Evolutionary conservation across 1,140 invertebrate species (phyloP), one percentile per base, ranked within the genome.

Genomic region (Papilio xuthus): DNA sequence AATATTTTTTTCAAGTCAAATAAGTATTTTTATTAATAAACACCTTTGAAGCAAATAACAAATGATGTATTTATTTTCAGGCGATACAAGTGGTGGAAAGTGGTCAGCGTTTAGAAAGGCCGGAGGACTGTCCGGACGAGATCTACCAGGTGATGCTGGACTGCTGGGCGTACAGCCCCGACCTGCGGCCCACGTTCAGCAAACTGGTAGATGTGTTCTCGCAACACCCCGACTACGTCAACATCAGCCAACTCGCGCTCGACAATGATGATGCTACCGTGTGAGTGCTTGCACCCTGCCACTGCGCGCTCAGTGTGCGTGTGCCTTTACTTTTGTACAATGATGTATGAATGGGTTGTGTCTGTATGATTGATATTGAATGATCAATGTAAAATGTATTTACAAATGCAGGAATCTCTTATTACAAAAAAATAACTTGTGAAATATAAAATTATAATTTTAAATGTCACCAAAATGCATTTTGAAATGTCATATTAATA

Each of bases 111-210:
- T 93, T 99, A 70, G 94, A 95, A 70, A 95, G 96, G 85, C 98
- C 98, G 0, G 95, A 96, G 77, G 93, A 96, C 60, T 99, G 98
- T 93, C 97, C 98, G 0, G 95, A 96, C 69, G 95, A 97, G 80
- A 96, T 98, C 50, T 99, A 98, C 90, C 93, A 96, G 80, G 95
- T 98, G 73, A 99, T 99, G 97, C 92, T 95, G 78, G 96, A 96
- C 88, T 99, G 99, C 92, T 99, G 99, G 99, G 95, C 96, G 4
- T 97, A 97, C 86, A 95, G 96, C 67, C 96, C 97, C 0, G 95
- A 96, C 63, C 94, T 96, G 37, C 93, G 98, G 79, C 98, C 98
- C 0, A 97, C 96, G 0, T 99, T 99, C 92, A 94, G 95, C 67
- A 95, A 97, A 85, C 95, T 99, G 18, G 95, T 96, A 18, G 95